Evolutionary conservation across 2,888 invertebrate species (phyloP), one percentile per base, ranked within the genome.

Genomic region (Hemicrepidius hirtus): DNA sequence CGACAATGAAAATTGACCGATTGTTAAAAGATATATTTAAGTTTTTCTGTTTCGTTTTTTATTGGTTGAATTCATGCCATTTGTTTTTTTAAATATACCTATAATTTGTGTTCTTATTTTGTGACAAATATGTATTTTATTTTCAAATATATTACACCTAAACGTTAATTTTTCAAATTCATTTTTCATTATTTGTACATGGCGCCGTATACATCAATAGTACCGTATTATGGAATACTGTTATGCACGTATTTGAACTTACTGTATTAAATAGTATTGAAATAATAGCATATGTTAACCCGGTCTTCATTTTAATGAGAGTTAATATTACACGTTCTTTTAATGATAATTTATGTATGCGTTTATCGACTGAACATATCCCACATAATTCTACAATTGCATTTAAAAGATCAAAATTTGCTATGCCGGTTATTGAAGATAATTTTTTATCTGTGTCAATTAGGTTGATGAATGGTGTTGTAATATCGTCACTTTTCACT

Each of bases 41-140:
- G n/a, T n/a, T n/a, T n/a, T n/a, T n/a, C n/a, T n/a, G n/a, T n/a
- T n/a, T n/a, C n/a, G n/a, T n/a, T n/a, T n/a, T n/a, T n/a, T n/a
- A n/a, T n/a, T n/a, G n/a, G n/a, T n/a, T n/a, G n/a, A n/a, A n/a
- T n/a, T n/a, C n/a, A n/a, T n/a, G n/a, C n/a, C n/a, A n/a, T n/a
- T n/a, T n/a, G n/a, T n/a, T n/a, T n/a, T n/a, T n/a, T n/a, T n/a
- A n/a, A n/a, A n/a, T n/a, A n/a, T n/a, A n/a, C n/a, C n/a, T n/a
- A n/a, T n/a, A n/a, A n/a, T n/a, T n/a, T n/a, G n/a, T n/a, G n/a
- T n/a, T n/a, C n/a, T n/a, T n/a, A n/a, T n/a, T n/a, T 77, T 78
- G 53, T 79, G 78, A 44, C 77, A 77, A 13, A 74, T 73, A 73
- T 77, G 65, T 7, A 9, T 10, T 1, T 49, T 20, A 49, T 49